Evolutionary conservation across 2,797 vertebrate genomes (phyloP).

Genomic region (Sebastolobus altivelis): DNA sequence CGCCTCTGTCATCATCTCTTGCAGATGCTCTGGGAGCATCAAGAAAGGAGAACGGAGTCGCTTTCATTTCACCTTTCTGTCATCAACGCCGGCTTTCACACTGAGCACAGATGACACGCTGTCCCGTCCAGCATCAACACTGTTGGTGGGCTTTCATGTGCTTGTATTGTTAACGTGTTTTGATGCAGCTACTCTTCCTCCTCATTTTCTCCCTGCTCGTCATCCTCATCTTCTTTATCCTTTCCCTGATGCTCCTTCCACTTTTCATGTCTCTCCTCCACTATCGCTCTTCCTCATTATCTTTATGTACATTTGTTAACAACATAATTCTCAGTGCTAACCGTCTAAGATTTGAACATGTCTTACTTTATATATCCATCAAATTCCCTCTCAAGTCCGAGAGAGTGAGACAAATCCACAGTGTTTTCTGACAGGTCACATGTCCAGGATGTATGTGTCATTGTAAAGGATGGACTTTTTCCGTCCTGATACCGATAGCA

Average conservation of each 20-base stretch:
- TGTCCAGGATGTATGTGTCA: background rate
- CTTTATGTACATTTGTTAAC: background rate
- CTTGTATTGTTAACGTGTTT: slow-evolving; percentile 11
- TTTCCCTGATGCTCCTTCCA: slow-evolving; percentile 9
- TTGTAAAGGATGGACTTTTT: background rate
- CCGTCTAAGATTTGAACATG: background rate
- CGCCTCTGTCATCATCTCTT: slow-evolving; percentile 59
- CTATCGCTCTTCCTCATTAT: background rate
- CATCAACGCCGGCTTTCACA: slow-evolving; percentile 48
- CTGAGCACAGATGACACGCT: slow-evolving; percentile 18
- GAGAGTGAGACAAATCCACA: background rate
- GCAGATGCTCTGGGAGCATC: slow-evolving; percentile 33
- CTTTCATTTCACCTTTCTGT: slow-evolving; percentile 65
- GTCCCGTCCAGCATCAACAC: background rate
- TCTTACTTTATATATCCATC: background rate
- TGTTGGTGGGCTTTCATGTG: slow-evolving; percentile 30
- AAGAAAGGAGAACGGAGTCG: slow-evolving; percentile 49
- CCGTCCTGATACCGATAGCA: background rate
- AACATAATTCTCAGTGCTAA: background rate
- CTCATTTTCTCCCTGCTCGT: slow-evolving; percentile 29
- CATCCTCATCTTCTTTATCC: background rate
- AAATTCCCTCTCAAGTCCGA: background rate
- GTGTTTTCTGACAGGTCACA: background rate
- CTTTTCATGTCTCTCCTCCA: background rate
- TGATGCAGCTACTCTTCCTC: slow-evolving; percentile 10